Conservation (phyloP, 2,113 vertebrate species). For the Meles meles region DNA sequence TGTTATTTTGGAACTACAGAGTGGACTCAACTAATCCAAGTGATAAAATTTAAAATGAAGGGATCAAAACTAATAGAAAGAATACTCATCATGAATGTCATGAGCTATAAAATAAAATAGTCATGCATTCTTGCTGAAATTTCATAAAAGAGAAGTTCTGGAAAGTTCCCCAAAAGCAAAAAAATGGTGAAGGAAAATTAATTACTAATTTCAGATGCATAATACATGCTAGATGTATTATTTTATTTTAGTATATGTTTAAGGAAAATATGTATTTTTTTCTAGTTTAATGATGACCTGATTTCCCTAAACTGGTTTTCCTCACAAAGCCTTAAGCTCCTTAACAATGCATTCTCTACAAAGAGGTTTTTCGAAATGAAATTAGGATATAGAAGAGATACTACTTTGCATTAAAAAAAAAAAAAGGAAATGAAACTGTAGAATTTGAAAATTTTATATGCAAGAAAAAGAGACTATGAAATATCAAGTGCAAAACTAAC, state of each 20-base stretch:
- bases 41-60: not conserved
- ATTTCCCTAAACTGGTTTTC: slow-evolving; percentile 20
- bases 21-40: not conserved
- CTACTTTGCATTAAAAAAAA: slow-evolving; percentile 39
- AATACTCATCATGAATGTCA: not conserved
- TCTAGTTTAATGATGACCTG: not conserved
- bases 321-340: not conserved
- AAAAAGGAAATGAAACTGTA: slow-evolving; percentile 46
- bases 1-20: not conserved
- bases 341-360: not conserved
- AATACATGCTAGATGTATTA: not conserved
- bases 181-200: not conserved
- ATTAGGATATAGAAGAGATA: not conserved
- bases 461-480: not conserved
- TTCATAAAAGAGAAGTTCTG: slow-evolving; percentile 5
- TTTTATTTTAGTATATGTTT: slow-evolving; percentile 30
- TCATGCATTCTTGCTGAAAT: not conserved
- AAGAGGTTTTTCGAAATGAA: slow-evolving; percentile 12
- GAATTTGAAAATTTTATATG: not conserved
- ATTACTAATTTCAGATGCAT: slow-evolving; percentile 17
- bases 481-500: not conserved
- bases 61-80: not conserved
- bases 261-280: not conserved
- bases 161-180: not conserved
- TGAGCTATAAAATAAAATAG: slow-evolving; percentile 25